Conservation (phyloP, 2,888 invertebrate genomes). For the Meghimatium bilineatum region DNA sequence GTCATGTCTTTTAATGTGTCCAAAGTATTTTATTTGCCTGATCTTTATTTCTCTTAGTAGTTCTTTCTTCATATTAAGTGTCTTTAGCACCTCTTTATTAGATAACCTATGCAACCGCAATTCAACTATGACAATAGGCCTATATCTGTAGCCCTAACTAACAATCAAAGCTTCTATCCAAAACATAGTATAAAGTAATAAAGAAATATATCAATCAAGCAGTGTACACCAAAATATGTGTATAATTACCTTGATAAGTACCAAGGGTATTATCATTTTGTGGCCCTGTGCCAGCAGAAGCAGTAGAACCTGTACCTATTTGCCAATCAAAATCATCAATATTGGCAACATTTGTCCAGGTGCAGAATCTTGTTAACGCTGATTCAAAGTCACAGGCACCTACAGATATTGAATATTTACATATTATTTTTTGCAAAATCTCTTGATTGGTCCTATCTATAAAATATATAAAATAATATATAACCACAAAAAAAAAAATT, state of each 20-base stretch:
- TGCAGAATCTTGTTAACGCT: constrained; percentile 59
- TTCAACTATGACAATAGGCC: background rate
- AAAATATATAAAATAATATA: no score
- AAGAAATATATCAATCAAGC: background rate
- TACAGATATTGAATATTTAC: constrained; percentile 26
- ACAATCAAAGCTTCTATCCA: background rate
- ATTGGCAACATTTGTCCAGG: constrained; percentile 63
- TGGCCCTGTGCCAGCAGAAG: constrained; percentile 61
- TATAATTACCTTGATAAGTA: constrained; percentile 78
- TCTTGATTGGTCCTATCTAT: no score
- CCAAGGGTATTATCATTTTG: constrained; percentile 64
- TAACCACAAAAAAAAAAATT: no score
- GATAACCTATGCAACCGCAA: background rate
- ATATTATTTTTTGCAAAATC: no score
- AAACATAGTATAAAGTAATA: background rate
- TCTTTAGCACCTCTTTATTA: no score
- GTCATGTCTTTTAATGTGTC: no score
- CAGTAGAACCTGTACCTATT: constrained; percentile 61
- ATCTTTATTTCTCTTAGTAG: no score
- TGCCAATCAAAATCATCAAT: constrained; percentile 73
- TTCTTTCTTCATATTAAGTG: no score
- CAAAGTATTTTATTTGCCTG: no score
- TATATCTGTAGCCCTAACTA: background rate
- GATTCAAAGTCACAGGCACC: constrained; percentile 72
- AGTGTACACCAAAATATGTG: background rate